Conservation (phyloP, 2,888 invertebrate genomes). For the Epiblema foenella region DNA sequence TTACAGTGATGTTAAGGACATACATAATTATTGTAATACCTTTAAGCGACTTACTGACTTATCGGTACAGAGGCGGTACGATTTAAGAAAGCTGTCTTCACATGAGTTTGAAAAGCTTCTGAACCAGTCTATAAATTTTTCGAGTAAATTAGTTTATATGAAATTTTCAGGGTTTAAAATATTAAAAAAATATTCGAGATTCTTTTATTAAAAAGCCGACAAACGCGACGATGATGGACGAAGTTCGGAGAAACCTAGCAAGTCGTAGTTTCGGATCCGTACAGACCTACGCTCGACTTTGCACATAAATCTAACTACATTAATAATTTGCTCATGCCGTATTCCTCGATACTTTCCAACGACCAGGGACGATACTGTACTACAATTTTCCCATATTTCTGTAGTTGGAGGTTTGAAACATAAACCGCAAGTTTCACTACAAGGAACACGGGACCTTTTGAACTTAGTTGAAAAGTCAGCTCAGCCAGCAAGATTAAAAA, state of each 20-base stretch:
- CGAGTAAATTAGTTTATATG: no score
- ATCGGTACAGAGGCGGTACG: no score
- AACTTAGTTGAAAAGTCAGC: conserved; percentile 6
- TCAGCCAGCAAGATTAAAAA: conserved; percentile 18
- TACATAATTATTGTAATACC: no score
- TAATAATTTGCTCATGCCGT: conserved; percentile 70
- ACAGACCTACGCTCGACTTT: conserved; percentile 67
- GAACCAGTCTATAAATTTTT: no score
- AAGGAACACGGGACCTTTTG: conserved; percentile 32
- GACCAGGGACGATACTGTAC: conserved; percentile 46
- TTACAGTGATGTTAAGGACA: not conserved
- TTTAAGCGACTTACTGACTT: no score
- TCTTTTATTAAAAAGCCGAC: no score
- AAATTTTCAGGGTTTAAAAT: no score
- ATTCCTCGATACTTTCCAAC: conserved; percentile 54
- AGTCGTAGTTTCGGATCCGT: conserved; percentile 61
- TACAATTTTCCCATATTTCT: conserved; percentile 35
- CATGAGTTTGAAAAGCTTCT: no score
- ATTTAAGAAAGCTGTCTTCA: no score
- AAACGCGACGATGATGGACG: conserved; percentile 57
- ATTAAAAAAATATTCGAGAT: no score
- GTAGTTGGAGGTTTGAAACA: conserved; percentile 12
- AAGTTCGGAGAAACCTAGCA: conserved; percentile 58
- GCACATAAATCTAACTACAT: conserved; percentile 71
- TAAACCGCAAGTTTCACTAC: conserved; percentile 46